phyloP scores from a whole-genome alignment of 2,888 invertebrate genomes.

The Kuschelorhynchus macadamiae region DNA sequence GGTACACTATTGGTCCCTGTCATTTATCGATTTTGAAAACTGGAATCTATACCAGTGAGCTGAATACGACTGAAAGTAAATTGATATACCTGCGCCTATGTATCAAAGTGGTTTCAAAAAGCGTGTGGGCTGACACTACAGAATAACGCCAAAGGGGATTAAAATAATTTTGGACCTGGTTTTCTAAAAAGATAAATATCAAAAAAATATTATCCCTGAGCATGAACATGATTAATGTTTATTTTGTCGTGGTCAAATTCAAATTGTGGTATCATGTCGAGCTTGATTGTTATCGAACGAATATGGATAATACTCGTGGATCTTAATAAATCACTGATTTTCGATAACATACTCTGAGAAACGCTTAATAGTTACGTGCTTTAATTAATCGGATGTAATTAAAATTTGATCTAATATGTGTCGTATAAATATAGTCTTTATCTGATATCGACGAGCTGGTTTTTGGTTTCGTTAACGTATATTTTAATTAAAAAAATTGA shows the following conservation, averaged over 20 bases:
- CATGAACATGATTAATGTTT: slow-evolving; percentile 16
- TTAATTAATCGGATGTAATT: no score
- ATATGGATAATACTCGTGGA: neutral
- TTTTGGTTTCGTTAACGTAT: no score
- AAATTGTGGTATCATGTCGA: slow-evolving; percentile 12
- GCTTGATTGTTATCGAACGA: slow-evolving; percentile 4
- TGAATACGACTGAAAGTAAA: no score
- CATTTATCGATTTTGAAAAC: no score
- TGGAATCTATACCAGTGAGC: no score
- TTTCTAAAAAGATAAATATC: slow-evolving; percentile 5
- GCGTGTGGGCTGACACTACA: slow-evolving; percentile 20
- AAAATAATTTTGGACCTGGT: slow-evolving; percentile 2
- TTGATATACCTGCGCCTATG: slow-evolving; percentile 2
- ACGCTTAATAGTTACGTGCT: no score
- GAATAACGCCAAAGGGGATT: slow-evolving; percentile 2
- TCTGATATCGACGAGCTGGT: no score
- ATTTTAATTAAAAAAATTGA: no score
- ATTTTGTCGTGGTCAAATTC: slow-evolving; percentile 6
- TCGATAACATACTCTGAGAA: no score
- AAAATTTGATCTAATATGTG: no score
- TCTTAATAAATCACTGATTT: neutral
- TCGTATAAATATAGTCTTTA: no score
- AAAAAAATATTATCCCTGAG: slow-evolving; percentile 6
- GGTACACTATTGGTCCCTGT: no score
- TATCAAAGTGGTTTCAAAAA: neutral